These are phyloP conservation scores for Rhinolophus sinicus DNA, from an alignment of 2,113 vertebrate species.

Conservation along the genomic window DNA sequence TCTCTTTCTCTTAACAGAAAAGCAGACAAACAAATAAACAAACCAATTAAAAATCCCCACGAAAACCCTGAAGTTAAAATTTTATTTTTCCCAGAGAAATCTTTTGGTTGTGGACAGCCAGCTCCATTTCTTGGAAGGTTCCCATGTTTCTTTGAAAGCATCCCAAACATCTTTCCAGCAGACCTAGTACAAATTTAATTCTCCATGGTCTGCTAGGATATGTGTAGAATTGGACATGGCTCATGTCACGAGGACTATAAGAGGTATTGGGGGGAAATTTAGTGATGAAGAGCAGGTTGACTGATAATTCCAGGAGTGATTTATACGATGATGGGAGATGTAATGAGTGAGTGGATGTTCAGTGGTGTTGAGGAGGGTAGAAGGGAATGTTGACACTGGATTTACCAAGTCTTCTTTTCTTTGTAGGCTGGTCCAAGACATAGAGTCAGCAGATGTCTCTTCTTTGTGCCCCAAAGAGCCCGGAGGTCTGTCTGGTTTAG, in stretches of 20 bases:
- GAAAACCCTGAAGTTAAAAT: neutral
- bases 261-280: neutral
- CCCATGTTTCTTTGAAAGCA: neutral
- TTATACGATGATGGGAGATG: neutral
- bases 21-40: neutral
- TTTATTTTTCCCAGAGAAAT: neutral
- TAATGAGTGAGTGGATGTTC: neutral
- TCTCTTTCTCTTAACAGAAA: neutral
- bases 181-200: neutral
- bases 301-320: neutral
- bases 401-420: slow-evolving; percentile 42
- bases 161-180: neutral
- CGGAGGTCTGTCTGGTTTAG: slow-evolving; percentile 72
- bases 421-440: slow-evolving; percentile 79
- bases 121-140: neutral
- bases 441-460: slow-evolving; percentile 71
- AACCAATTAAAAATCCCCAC: too few relatives aligned
- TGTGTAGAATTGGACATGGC: neutral
- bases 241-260: neutral
- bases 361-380: slow-evolving; percentile 12
- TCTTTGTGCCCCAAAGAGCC: slow-evolving; percentile 73
- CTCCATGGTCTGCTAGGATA: neutral
- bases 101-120: neutral
- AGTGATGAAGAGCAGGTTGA: neutral
- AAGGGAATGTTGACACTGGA: slow-evolving; percentile 61